Evolutionary conservation across 2,113 vertebrate genomes (phyloP), one percentile per base, ranked within the genome.

Genomic region (Alaudala cheleensis): DNA sequence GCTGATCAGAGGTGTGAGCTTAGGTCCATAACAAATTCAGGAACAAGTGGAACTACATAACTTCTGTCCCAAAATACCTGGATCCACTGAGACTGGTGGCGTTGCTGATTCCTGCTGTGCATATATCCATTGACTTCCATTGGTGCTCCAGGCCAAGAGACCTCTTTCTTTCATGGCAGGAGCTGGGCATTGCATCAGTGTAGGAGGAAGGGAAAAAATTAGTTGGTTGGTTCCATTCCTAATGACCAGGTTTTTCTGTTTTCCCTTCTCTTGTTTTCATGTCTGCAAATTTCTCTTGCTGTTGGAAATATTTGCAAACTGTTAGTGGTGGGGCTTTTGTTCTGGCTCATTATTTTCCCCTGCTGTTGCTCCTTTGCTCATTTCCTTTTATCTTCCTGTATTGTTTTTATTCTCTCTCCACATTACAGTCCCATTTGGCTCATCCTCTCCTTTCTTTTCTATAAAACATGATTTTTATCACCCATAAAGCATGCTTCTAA

Each of bases 281-380:
- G 77, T 92, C 53, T 92, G 69, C 65, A 92, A 64, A 64, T 94
- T 86, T 81, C 28, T 89, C 12, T 89, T 95, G 61, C 91, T 95
- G 53, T 72, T 92, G 77, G 53, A 83, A 90, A 58, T 92, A 71
- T 81, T 81, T 89, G 62, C 65, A 87, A 90, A 79, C 64, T 85
- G 45, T 94, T 94, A 92, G 89, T 91, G 70, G 45, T 80, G 29
- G 45, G 49, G 62, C 79, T 97, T 91, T 90, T 96, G 93, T 97
- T 97, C 93, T 95, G 91, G 84, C 78, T 97, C 94, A 91, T 95
- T 96, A 65, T 96, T 96, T 92, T 87, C 81, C 54, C 84, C 93
- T 91, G 90, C 90, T 95, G 90, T 92, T 95, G 57, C 31, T 85
- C 33, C 71, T 91, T 93, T 89, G 70, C 84, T 92, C 54, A 53